Evolutionary conservation across 2,888 invertebrate genomes (phyloP).

Genomic region (Zaprionus lineosus): DNA sequence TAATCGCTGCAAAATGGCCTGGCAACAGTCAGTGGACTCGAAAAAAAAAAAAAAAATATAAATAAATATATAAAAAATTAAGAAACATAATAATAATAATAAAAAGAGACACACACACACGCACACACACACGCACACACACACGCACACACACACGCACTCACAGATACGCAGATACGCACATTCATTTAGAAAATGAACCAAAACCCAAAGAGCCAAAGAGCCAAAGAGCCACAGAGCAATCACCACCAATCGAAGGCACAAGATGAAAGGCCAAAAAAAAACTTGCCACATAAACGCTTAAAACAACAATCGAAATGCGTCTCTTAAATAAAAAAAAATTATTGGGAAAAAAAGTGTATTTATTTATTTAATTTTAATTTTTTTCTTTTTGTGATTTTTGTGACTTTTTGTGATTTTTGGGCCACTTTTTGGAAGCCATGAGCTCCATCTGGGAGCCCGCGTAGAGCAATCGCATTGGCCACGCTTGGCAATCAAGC

Average conservation of each 20-base stretch:
- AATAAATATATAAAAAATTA: not conserved
- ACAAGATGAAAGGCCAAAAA: conserved; percentile 25
- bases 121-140: no score
- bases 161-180: no score
- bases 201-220: conserved; percentile 3
- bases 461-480: conserved; percentile 43
- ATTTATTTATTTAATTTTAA: conserved; percentile 1
- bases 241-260: not conserved
- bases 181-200: no score
- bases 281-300: conserved; percentile 41
- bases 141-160: no score
- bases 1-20: conserved; percentile 65
- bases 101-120: conserved; percentile 7
- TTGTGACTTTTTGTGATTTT: no score
- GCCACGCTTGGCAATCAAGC: conserved; percentile 63
- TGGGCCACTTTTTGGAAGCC: conserved; percentile 1
- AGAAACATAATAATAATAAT: not conserved
- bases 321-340: conserved; percentile 17
- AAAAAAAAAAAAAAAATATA: not conserved
- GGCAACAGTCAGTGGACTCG: conserved; percentile 51
- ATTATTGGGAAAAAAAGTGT: not conserved
- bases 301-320: conserved; percentile 43
- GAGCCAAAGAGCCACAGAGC: not conserved
- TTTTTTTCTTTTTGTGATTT: conserved; percentile 8
- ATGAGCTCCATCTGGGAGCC: not conserved